A percentile compares a stretch with the other conserved stretches of the same genome.
Evolutionary conservation across 2,888 invertebrate genomes (phyloP).

Genomic region (Serripes groenlandicus): DNA sequence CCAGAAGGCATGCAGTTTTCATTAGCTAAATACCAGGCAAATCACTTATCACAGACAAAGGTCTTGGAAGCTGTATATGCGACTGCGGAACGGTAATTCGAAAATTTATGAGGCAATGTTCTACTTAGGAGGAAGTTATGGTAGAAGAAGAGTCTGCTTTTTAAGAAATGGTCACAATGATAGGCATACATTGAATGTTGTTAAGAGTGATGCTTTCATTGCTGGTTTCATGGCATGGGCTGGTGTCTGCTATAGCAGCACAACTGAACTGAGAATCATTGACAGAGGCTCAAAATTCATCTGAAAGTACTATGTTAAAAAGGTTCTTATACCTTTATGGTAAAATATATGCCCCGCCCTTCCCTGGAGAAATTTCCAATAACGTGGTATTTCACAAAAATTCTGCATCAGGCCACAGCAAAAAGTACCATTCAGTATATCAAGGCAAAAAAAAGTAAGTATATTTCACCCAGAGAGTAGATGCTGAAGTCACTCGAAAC

Average conservation of each 20-base stretch:
- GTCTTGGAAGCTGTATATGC: not conserved
- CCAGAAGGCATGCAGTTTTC: not conserved
- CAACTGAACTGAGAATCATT: slow-evolving; percentile 9
- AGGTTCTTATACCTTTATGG: too few relatives aligned
- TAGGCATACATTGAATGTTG: not conserved
- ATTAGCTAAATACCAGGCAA: not conserved
- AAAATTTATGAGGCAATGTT: too few relatives aligned
- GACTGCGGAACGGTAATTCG: not conserved
- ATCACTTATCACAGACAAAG: not conserved
- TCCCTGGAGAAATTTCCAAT: too few relatives aligned
- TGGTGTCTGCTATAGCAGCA: slow-evolving; percentile 16
- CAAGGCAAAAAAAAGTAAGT: not conserved
- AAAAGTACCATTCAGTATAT: not conserved
- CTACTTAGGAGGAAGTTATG: too few relatives aligned
- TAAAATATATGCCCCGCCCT: too few relatives aligned
- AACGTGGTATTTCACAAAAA: too few relatives aligned
- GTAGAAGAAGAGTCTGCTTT: slow-evolving; percentile 15
- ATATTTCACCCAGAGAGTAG: not conserved
- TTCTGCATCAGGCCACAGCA: too few relatives aligned
- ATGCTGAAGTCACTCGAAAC: too few relatives aligned
- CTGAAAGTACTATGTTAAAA: too few relatives aligned
- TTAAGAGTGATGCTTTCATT: slow-evolving; percentile 4
- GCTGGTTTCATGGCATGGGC: slow-evolving; percentile 28
- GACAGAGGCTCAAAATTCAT: not conserved
- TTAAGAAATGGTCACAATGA: not conserved